These are phyloP conservation scores for Penelope pileata DNA, from an alignment of 2,113 vertebrate species.

Conservation along the genomic window DNA sequence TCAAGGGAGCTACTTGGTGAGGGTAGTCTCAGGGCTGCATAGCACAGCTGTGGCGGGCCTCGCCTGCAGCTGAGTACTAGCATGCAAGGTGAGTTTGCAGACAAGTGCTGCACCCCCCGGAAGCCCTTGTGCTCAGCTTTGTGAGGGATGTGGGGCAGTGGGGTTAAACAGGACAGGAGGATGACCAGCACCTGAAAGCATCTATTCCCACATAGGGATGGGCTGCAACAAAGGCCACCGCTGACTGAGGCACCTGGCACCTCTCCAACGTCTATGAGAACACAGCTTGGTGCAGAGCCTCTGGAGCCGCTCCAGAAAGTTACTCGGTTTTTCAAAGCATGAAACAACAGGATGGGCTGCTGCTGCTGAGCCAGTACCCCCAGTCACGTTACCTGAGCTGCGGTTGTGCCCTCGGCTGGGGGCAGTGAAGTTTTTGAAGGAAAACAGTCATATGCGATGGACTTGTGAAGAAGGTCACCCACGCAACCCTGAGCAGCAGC, in stretches of 20 bases:
- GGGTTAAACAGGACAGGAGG: background rate
- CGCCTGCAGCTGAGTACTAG: background rate
- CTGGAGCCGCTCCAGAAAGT: background rate
- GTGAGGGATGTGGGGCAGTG: background rate
- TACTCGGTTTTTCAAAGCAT: background rate
- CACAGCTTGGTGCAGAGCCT: background rate
- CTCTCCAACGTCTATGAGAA: background rate
- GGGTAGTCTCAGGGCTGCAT: background rate
- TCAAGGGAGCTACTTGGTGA: background rate
- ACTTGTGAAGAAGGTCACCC: background rate
- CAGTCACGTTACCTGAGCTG: background rate
- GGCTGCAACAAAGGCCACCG: background rate
- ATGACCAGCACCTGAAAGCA: background rate
- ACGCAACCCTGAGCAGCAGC: background rate
- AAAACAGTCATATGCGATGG: background rate
- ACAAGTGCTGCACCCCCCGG: background rate
- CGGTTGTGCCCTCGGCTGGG: background rate
- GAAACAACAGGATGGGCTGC: accelerated
- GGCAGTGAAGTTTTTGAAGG: background rate
- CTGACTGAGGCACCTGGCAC: background rate
- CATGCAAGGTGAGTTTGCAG: accelerated
- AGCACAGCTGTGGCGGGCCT: background rate
- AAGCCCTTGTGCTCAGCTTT: background rate
- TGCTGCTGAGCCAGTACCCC: background rate
- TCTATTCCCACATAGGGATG: background rate